Base-by-base conservation (phyloP, 2,797 vertebrate genomes). In the Aulostomus chinensis region DNA sequence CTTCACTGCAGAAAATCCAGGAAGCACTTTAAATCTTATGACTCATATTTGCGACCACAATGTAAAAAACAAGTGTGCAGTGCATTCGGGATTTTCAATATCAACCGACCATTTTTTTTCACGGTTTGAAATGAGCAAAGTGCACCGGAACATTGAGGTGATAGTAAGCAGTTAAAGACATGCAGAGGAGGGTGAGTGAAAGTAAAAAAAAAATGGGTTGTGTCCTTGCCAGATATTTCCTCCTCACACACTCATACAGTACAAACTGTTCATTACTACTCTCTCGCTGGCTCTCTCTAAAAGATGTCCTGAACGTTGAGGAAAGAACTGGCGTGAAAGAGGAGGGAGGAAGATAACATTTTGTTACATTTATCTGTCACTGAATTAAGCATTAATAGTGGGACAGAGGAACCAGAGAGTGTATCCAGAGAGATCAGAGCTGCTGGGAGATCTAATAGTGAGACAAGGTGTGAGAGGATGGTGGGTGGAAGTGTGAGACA, bases 401-500 rank as follows among this genome's bases (percentile, higher is more conserved):
- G 12, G 9, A 38, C 60, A 50, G 36, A 52, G 36, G 31, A 42
- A 53, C 24, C 18, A 38, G 31, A 42, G 34, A 33, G 41, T 29
- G 46, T 59, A 28, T 24, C 61, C 20, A 18, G 39, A 32, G 25
- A 65, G 49, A 81, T 54, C 26, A 32, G 47, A 67, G 51, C 41
- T 60, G 51, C 54, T 18, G 43, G 46, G 58, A 74, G 48, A 56
- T 33, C 36, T 29, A 58, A 54, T 37, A 17, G 26, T 2, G 15
- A 68, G 52, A 49, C 34, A 35, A 40, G 54, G 29, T 1, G 29
- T 1, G 48, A 52, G 30, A 56, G 38, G 32, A 43, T 48, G 42
- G 80, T 81, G 76, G 81, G 78, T 59, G 80, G 68, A 63, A 28
- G 81, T 77, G 76, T 65, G 80, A 87, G 76, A 81, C 78, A n/a